Conservation (phyloP, 2,797 vertebrate genomes). For the Melanotaenia nigrans region DNA sequence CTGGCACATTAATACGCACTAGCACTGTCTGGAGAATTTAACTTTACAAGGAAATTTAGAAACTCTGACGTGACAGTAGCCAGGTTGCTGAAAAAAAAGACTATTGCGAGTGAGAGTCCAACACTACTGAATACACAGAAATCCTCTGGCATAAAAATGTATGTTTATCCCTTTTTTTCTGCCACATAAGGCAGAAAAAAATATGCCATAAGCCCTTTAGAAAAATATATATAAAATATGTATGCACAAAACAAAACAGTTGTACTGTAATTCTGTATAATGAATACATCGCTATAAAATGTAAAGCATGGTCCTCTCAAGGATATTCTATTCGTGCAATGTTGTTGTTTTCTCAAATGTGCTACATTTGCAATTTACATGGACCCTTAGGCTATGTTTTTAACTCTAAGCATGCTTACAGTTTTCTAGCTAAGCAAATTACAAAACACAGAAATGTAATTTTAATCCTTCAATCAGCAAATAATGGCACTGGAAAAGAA, state of each 20-base stretch:
- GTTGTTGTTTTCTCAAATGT: conserved; percentile 27
- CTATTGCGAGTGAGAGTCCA: background rate
- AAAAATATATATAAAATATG: background rate
- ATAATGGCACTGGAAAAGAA: conserved; percentile 27
- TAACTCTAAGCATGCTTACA: conserved; percentile 39
- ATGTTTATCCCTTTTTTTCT: background rate
- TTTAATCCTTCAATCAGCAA: conserved; percentile 52
- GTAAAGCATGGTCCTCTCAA: conserved; percentile 2
- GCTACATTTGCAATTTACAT: conserved; percentile 37
- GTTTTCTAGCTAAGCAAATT: conserved; percentile 43
- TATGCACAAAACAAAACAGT: background rate
- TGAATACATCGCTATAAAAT: background rate
- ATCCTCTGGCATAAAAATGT: background rate
- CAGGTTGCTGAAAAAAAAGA: background rate
- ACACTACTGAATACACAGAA: background rate
- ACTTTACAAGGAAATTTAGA: background rate
- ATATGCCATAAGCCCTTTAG: background rate
- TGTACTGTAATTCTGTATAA: background rate
- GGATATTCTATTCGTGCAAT: conserved; percentile 16
- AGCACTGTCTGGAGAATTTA: background rate
- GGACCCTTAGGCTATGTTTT: conserved; percentile 44
- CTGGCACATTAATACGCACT: background rate
- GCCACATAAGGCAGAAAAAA: background rate
- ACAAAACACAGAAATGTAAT: conserved; percentile 49
- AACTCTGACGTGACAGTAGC: background rate